Conservation (phyloP, 2,113 vertebrate genomes). For the Tragelaphus strepsiceros region DNA sequence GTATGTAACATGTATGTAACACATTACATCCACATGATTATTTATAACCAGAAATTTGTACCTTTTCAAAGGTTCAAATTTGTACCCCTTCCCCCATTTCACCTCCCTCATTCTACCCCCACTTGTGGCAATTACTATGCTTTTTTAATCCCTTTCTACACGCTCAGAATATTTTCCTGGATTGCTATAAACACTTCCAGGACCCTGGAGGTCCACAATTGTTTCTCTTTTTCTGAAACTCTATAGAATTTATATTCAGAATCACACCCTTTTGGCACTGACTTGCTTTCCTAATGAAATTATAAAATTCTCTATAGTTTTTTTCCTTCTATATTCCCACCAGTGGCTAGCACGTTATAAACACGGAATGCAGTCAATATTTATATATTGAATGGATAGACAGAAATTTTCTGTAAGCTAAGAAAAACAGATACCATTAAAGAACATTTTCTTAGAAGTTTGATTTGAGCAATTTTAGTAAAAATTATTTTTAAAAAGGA, state of each 20-base stretch:
- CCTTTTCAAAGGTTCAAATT: not conserved
- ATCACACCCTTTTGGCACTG: not conserved
- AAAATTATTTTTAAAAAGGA: not conserved
- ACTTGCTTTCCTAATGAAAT: not conserved
- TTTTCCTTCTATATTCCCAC: not conserved
- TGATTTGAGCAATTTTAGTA: constrained; percentile 18
- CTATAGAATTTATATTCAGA: not conserved
- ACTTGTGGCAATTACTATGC: not conserved
- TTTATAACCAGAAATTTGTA: not conserved
- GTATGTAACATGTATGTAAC: too few relatives aligned
- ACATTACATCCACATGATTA: not conserved
- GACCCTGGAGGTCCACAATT: not conserved
- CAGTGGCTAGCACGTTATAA: not conserved
- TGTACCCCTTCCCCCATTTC: not conserved
- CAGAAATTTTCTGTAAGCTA: not conserved
- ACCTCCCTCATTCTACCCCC: not conserved
- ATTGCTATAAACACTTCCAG: not conserved
- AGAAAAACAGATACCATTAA: constrained; percentile 22
- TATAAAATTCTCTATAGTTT: not conserved
- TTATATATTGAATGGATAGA: not conserved
- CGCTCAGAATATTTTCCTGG: not conserved
- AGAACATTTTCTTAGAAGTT: not conserved
- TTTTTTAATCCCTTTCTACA: not conserved
- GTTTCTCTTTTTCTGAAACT: not conserved
- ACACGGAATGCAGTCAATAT: not conserved